Evolutionary conservation across 1,140 invertebrate genomes (phyloP).

Genomic region (Contarinia nasturtii): DNA sequence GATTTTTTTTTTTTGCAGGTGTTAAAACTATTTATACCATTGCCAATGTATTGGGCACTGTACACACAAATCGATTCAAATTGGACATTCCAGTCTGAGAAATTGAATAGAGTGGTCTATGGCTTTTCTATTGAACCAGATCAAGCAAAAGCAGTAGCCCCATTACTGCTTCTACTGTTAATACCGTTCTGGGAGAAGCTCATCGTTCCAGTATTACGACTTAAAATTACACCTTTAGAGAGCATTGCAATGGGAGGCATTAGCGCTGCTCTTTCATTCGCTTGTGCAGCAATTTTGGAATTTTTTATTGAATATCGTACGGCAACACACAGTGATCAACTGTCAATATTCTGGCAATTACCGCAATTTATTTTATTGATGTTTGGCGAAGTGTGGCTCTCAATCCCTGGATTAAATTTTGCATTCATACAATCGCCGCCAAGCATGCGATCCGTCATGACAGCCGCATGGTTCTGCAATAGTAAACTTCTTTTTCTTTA

Average conservation of each 20-base stretch:
- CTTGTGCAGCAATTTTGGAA: conserved; percentile 18
- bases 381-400: conserved; percentile 19
- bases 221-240: conserved; percentile 14
- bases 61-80: conserved; percentile 22
- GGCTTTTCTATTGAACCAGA: conserved; percentile 18
- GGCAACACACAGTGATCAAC: conserved; percentile 6
- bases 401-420: conserved; percentile 21
- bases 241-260: conserved; percentile 19
- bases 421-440: conserved; percentile 23
- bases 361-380: conserved; percentile 21
- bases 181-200: conserved; percentile 22
- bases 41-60: conserved; percentile 20
- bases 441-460: conserved; percentile 27
- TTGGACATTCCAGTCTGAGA: conserved; percentile 22
- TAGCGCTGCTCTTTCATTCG: conserved; percentile 15
- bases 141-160: conserved; percentile 20
- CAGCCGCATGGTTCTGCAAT: conserved; percentile 26
- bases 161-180: conserved; percentile 18
- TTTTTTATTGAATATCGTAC: conserved; percentile 8
- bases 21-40: conserved; percentile 17
- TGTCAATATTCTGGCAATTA: conserved; percentile 20
- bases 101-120: conserved; percentile 18
- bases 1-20: too few relatives aligned
- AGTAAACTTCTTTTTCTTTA: too few relatives aligned
- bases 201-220: conserved; percentile 10